Percentiles rank a stretch among this genome's conserved stretches.
These are phyloP conservation scores for Autographa gamma DNA, from an alignment of 2,888 invertebrate genomes.

Conservation along the genomic window DNA sequence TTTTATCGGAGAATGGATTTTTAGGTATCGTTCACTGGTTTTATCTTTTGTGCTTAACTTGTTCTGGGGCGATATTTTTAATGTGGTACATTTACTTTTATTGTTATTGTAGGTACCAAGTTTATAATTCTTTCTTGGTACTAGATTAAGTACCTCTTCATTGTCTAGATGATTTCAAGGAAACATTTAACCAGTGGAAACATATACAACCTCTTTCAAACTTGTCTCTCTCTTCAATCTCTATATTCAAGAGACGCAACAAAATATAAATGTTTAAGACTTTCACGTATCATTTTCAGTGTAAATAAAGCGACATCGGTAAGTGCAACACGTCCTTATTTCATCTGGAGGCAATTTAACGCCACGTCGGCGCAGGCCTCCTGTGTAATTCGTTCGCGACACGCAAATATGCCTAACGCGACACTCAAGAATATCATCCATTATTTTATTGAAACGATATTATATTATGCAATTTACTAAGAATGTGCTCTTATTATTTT, in stretches of 20 bases:
- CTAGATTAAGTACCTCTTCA: too few species aligned
- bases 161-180: too few species aligned
- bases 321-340: slow-evolving; percentile 52
- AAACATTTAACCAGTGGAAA: too few species aligned
- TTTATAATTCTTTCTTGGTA: too few species aligned
- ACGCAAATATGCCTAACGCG: slow-evolving; percentile 70
- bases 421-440: slow-evolving; percentile 73
- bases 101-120: too few species aligned
- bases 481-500: background rate
- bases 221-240: too few species aligned
- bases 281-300: background rate
- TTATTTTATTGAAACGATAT: slow-evolving; percentile 71
- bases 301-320: slow-evolving; percentile 30
- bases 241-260: background rate
- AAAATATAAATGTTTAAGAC: too few species aligned
- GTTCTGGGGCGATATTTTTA: slow-evolving; percentile 19
- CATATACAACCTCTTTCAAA: too few species aligned
- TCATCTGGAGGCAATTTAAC: slow-evolving; percentile 83
- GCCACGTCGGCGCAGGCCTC: slow-evolving; percentile 78
- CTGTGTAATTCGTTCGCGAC: slow-evolving; percentile 72
- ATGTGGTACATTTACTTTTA: slow-evolving; percentile 22
- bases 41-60: slow-evolving; percentile 33
- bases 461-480: slow-evolving; percentile 57
- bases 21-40: slow-evolving; percentile 37
- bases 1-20: slow-evolving; percentile 40